phyloP scores from a whole-genome alignment of 2,797 vertebrate genomes.

The Acanthiza pusilla region DNA sequence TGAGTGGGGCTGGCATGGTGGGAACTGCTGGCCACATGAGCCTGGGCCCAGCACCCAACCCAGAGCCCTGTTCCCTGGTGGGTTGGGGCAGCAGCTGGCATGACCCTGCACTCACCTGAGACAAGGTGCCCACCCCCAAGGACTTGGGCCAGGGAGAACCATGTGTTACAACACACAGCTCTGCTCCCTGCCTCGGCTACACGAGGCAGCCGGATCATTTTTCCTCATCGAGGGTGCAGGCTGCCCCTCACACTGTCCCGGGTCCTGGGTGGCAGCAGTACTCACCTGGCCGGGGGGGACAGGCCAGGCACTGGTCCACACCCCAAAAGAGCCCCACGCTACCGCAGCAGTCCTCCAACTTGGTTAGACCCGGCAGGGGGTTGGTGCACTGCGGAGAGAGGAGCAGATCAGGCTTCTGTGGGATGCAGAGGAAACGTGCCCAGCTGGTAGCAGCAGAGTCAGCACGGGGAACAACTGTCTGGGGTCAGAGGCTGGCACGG shows the following conservation, averaged over 20 bases:
- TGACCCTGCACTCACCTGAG: background rate
- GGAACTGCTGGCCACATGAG: background rate
- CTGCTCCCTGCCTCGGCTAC: fast-evolving
- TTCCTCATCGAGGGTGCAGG: fast-evolving
- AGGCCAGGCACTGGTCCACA: conserved; percentile 80
- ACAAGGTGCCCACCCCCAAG: fast-evolving
- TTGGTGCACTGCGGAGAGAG: conserved; percentile 83
- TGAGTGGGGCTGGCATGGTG: background rate
- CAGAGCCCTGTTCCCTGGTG: background rate
- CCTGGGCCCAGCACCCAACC: background rate
- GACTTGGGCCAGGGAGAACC: background rate
- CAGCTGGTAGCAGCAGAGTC: background rate
- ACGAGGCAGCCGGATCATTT: background rate
- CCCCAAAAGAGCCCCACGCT: conserved; percentile 92
- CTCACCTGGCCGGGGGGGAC: conserved; percentile 89
- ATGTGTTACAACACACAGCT: fast-evolving
- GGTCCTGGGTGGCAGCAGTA: background rate
- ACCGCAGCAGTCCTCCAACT: conserved; percentile 93
- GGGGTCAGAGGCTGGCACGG: background rate
- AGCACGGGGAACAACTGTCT: background rate
- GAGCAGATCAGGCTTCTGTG: background rate
- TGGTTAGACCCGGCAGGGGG: conserved; percentile 86
- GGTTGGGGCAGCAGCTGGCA: background rate
- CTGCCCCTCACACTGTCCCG: fast-evolving
- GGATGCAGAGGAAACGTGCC: background rate